These are phyloP conservation scores for Ochropacha duplaris DNA, from an alignment of 2,888 invertebrate genomes.

Conservation along the genomic window DNA sequence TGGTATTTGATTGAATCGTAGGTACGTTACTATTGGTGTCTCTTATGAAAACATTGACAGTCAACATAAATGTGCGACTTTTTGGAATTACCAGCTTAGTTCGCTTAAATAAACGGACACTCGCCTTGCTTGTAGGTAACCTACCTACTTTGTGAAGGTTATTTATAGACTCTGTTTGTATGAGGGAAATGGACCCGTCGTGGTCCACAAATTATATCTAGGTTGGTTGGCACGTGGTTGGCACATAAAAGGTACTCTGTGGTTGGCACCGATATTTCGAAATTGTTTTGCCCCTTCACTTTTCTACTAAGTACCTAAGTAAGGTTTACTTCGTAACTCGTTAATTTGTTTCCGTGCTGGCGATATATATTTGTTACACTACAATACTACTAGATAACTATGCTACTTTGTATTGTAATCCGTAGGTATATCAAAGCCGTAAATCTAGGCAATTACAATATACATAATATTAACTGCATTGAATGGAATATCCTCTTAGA, in stretches of 20 bases:
- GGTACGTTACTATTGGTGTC: background rate
- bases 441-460: too few relatives aligned
- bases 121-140: background rate
- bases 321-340: too few relatives aligned
- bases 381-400: too few relatives aligned
- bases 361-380: background rate
- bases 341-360: background rate
- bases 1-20: too few relatives aligned
- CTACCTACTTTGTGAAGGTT: background rate
- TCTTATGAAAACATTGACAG: background rate
- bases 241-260: too few relatives aligned
- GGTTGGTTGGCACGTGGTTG: too few relatives aligned
- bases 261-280: background rate
- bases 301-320: background rate
- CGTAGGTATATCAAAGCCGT: too few relatives aligned
- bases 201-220: background rate
- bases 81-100: too few relatives aligned
- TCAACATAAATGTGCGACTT: background rate
- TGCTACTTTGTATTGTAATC: too few relatives aligned
- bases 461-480: too few relatives aligned
- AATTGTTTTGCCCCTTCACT: background rate
- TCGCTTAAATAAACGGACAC: background rate
- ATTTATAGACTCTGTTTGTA: background rate
- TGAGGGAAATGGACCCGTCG: background rate
- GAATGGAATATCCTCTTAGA: too few relatives aligned